Evolutionary conservation across 30 jellyfish, hydroid and myxozoan species (phyloP).

Genomic region (Clytia hemisphaerica): DNA sequence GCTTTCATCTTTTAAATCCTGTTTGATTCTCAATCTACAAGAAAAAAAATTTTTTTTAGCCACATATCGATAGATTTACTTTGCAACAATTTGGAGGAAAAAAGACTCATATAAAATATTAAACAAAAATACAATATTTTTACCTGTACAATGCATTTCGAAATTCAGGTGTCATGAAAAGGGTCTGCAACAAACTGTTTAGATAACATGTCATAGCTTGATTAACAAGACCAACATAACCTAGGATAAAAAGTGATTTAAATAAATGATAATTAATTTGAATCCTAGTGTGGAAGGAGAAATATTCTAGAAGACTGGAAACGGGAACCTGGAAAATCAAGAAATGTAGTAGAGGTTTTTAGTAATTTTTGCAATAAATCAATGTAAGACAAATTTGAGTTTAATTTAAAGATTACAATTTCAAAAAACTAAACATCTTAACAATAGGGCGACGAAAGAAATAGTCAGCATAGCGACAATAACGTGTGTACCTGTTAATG

Average conservation of each 20-base stretch:
- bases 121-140: not conserved
- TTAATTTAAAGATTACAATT: too few relatives aligned
- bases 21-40: conserved; percentile 57
- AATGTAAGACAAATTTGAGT: too few relatives aligned
- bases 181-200: conserved; percentile 83
- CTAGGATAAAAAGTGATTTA: conserved; percentile 12
- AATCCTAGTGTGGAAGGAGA: too few relatives aligned
- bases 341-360: too few relatives aligned
- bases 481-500: too few relatives aligned
- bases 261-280: too few relatives aligned
- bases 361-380: too few relatives aligned
- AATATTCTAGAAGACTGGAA: too few relatives aligned
- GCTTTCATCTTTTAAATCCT: conserved; percentile 39
- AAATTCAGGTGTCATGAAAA: conserved; percentile 91
- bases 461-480: too few relatives aligned
- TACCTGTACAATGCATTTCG: conserved; percentile 94
- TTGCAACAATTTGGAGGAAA: not conserved
- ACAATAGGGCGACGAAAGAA: too few relatives aligned
- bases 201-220: conserved; percentile 96
- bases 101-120: not conserved
- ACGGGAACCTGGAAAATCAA: too few relatives aligned
- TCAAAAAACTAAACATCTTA: too few relatives aligned
- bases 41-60: not conserved
- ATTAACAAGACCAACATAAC: conserved; percentile 76
- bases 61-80: not conserved